Conservation (phyloP, 2,113 vertebrate species). For the Ceuthmochares aereus region DNA sequence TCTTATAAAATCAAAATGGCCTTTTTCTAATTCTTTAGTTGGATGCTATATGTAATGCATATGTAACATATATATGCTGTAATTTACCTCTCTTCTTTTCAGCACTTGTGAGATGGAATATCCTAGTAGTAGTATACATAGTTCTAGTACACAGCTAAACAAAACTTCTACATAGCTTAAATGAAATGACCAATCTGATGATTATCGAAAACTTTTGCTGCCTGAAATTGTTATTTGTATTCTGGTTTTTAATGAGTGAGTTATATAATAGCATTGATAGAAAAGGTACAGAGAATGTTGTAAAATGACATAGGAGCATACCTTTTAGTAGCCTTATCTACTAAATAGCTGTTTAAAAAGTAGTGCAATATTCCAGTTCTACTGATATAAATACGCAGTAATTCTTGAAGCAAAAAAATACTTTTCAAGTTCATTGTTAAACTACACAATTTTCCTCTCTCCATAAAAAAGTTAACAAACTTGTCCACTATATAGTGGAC, state of each 20-base stretch:
- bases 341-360: background rate
- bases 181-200: background rate
- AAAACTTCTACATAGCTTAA: background rate
- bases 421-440: background rate
- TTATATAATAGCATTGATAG: background rate
- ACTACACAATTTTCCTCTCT: background rate
- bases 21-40: background rate
- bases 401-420: background rate
- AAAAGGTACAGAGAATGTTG: background rate
- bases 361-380: background rate
- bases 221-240: background rate
- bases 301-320: background rate
- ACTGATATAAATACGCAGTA: background rate
- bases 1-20: background rate
- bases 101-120: background rate
- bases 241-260: background rate
- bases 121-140: background rate
- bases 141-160: background rate
- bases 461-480: background rate
- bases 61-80: background rate
- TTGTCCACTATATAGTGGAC: rapidly evolving
- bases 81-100: background rate
- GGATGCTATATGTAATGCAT: background rate
- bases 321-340: background rate
- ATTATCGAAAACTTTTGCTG: background rate